These are phyloP conservation scores for Jaculus jaculus DNA, from an alignment of 2,113 vertebrate genomes.

Conservation along the genomic window DNA sequence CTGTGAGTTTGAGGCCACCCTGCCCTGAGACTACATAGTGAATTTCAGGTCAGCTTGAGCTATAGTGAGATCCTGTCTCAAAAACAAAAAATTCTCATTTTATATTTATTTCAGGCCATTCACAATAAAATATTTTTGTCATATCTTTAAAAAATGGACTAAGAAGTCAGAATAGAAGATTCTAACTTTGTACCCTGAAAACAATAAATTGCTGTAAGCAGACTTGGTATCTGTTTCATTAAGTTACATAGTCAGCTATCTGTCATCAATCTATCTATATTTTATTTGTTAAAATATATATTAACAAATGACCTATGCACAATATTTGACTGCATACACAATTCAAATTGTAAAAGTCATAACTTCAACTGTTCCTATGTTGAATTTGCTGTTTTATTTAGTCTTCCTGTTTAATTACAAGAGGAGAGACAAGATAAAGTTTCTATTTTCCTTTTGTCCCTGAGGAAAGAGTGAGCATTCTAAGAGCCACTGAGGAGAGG, in stretches of 20 bases:
- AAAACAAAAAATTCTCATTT: no score
- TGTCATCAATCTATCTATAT: neutral
- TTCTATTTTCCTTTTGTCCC: neutral
- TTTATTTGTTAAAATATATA: no score
- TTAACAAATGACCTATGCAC: neutral
- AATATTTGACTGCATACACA: neutral
- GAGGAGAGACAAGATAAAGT: neutral
- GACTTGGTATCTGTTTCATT: neutral
- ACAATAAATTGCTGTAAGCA: neutral
- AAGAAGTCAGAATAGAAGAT: neutral
- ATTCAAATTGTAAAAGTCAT: neutral
- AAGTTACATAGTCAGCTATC: neutral
- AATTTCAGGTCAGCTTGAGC: no score
- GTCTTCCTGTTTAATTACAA: neutral
- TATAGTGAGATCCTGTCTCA: no score
- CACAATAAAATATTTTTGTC: neutral
- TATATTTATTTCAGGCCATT: neutral
- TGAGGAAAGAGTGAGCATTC: neutral
- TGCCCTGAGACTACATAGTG: no score
- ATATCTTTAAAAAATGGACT: neutral
- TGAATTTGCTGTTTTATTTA: neutral
- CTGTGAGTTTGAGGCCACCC: no score
- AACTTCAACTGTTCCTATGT: neutral
- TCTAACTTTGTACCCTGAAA: neutral
- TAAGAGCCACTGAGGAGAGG: conserved; percentile 39